A percentile compares a stretch with the other conserved stretches of the same genome.
Conservation (phyloP, 2,888 invertebrate species). For the Drosophila testacea region DNA sequence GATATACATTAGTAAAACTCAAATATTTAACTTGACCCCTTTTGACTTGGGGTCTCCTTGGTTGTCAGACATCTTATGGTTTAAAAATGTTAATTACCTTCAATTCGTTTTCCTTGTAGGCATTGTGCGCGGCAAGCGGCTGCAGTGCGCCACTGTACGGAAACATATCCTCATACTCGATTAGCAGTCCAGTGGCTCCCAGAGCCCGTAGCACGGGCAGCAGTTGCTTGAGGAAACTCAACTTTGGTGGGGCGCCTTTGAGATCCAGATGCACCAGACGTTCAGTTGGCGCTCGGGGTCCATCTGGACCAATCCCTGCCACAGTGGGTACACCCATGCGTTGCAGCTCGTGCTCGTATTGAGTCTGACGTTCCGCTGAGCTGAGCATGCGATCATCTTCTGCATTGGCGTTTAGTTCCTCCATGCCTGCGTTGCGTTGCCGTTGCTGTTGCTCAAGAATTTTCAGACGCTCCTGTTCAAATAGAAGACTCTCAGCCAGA, state of each 20-base stretch:
- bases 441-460: conserved; percentile 85
- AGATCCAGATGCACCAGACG: conserved; percentile 91
- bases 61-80: too few relatives aligned
- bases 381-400: conserved; percentile 83
- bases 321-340: conserved; percentile 84
- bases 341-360: conserved; percentile 84
- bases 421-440: conserved; percentile 83
- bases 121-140: conserved; percentile 87
- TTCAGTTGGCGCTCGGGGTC: conserved; percentile 83
- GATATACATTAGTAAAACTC: conserved; percentile 44
- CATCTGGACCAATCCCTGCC: conserved; percentile 84
- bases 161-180: conserved; percentile 94
- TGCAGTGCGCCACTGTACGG: conserved; percentile 88
- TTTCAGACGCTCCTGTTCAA: conserved; percentile 84
- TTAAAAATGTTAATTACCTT: conserved; percentile 70
- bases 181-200: conserved; percentile 90
- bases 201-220: conserved; percentile 87
- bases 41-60: too few relatives aligned
- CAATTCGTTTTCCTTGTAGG: conserved; percentile 84
- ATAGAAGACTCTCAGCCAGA: conserved; percentile 82
- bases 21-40: background rate
- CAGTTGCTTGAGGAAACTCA: conserved; percentile 87
- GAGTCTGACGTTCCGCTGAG: conserved; percentile 83
- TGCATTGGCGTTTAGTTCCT: conserved; percentile 75
- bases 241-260: conserved; percentile 91